Evolutionary conservation across 2,888 invertebrate genomes (phyloP).

Genomic region (Acheta domesticus): DNA sequence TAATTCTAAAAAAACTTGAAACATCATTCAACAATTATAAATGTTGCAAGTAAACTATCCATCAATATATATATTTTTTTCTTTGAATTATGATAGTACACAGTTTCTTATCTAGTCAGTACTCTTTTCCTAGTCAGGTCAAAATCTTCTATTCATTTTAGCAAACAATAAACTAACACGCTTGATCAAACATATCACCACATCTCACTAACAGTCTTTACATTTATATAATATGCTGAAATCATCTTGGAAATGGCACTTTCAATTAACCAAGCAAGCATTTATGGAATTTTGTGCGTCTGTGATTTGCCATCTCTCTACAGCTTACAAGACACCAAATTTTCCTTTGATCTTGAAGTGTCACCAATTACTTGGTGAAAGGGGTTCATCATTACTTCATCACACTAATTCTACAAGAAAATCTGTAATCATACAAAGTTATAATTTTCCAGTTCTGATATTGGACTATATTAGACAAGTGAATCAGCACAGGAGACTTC

Average conservation of each 20-base stretch:
- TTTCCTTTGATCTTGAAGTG: not conserved
- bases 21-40: not conserved
- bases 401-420: no score
- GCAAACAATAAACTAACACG: not conserved
- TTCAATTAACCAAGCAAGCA: conserved; percentile 30
- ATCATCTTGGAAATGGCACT: conserved; percentile 27
- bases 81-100: conserved; percentile 12
- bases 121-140: not conserved
- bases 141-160: not conserved
- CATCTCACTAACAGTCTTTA: conserved; percentile 19
- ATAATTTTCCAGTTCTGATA: no score
- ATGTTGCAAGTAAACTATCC: conserved; percentile 18
- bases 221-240: conserved; percentile 28
- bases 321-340: conserved; percentile 1
- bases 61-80: not conserved
- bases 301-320: conserved; percentile 18
- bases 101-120: not conserved
- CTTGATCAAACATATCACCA: not conserved
- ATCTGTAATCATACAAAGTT: no score
- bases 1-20: not conserved
- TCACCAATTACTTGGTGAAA: not conserved
- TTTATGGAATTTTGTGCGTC: conserved; percentile 19
- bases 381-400: no score
- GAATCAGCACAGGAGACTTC: not conserved
- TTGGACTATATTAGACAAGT: not conserved